Conservation (phyloP, 2,797 vertebrate species). For the Dipus sagitta region DNA sequence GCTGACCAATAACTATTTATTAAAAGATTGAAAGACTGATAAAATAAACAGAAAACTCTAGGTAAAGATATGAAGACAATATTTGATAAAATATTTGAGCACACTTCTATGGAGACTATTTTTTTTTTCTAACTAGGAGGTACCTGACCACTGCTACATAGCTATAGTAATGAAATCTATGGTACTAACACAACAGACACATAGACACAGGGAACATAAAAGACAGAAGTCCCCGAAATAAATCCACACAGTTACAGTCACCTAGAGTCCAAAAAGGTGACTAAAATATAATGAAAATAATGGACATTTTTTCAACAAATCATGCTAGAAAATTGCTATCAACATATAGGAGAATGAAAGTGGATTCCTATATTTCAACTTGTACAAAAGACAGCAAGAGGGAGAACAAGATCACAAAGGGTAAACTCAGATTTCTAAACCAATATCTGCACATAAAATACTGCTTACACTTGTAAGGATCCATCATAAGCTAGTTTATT, state of each 20-base stretch:
- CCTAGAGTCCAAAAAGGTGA: neutral
- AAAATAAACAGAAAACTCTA: constrained; percentile 24
- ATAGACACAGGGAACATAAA: neutral
- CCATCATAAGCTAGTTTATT: neutral
- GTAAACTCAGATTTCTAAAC: neutral
- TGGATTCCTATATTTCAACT: neutral
- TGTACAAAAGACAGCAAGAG: neutral
- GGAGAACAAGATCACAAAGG: no score
- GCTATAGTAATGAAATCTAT: no score
- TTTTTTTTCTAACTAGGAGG: neutral
- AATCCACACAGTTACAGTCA: neutral
- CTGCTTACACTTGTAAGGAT: constrained; percentile 8
- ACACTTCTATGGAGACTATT: constrained; percentile 8
- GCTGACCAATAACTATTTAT: constrained; percentile 1
- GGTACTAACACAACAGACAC: neutral
- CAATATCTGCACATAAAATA: neutral
- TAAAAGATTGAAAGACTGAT: neutral
- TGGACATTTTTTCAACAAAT: neutral
- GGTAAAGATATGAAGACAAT: neutral
- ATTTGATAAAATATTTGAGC: neutral
- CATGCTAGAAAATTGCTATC: neutral
- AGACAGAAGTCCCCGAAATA: neutral
- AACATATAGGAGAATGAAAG: neutral
- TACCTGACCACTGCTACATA: neutral
- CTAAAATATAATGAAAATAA: neutral